A percentile compares a stretch with the other conserved stretches of the same genome.
Evolutionary conservation across 2,797 vertebrate genomes (phyloP).

Genomic region (Platalea minor): DNA sequence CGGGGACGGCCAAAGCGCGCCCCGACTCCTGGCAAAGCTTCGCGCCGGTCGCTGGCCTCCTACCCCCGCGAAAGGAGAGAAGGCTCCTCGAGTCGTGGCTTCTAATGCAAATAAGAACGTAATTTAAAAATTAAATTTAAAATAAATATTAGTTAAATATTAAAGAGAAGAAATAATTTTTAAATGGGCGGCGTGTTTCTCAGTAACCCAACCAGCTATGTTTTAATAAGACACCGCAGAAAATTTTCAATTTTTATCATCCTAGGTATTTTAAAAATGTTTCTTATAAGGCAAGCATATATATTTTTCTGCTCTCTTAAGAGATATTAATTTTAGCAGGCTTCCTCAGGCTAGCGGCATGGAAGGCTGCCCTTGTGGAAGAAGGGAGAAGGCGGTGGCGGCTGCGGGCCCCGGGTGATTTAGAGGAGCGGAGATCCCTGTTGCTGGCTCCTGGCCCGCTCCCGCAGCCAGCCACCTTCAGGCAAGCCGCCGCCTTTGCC

Average conservation of each 20-base stretch:
- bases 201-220: neutral
- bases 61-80: neutral
- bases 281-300: neutral
- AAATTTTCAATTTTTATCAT: constrained; percentile 6
- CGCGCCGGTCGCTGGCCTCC: neutral
- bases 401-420: neutral
- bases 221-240: constrained; percentile 9
- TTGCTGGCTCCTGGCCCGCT: neutral
- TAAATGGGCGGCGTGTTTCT: neutral
- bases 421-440: neutral
- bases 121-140: constrained; percentile 64
- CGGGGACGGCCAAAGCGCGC: neutral
- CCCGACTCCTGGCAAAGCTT: neutral
- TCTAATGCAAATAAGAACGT: constrained; percentile 21
- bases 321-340: neutral
- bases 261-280: neutral
- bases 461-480: neutral
- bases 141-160: constrained; percentile 66
- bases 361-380: neutral
- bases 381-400: neutral
- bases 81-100: neutral
- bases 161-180: constrained; percentile 57
- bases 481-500: neutral
- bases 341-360: neutral
- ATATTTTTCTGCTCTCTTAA: neutral